Evolutionary conservation across 2,888 invertebrate genomes (phyloP), one percentile per base, ranked within the genome.

Genomic region (Mythimna pallens): DNA sequence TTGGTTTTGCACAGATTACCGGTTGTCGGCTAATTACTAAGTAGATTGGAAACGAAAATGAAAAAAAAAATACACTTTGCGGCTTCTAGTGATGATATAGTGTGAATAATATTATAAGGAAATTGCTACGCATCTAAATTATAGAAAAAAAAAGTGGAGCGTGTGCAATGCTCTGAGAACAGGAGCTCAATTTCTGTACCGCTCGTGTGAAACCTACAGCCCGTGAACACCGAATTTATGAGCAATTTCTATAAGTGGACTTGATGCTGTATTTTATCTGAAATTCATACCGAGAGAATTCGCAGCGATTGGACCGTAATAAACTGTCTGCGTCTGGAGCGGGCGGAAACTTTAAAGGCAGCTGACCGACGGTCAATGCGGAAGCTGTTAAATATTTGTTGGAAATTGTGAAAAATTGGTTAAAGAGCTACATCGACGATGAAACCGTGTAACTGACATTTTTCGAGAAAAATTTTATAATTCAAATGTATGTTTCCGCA

Each of bases 201-300:
- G 64, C 62, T 70, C 58, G 55, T 84, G 80, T 70, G 80, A 84
- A 80, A 81, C 81, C 76, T 58, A 84, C 67, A 30, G 50, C n/a
- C 85, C 78, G 85, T 84, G 82, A 81, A 81, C 70, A 76, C 70
- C 64, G 20, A 81, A 81, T 84, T 76, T 70, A 81, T 65, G 65
- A 59, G 61, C 81, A 66, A 84, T 75, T 75, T 84, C 81, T 75
- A 8, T 84, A 80, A 83, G 74, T 58, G 43, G 57, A 54, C 57
- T 70, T 58, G 70, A 58, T 52, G 63, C 47, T 43, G 22, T 52
- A 55, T 65, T 73, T 54, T 73, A 73, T 80, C 80, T 61, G 83
- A 73, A 83, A 65, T 77, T 25, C 52, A 58, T 68, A 55, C 22
- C 17, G 36, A 65, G 59, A 65, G 10, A 65, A 81, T 66, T 59